Percentiles rank a stretch among this genome's conserved stretches.
phyloP scores from a whole-genome alignment of 2,113 vertebrate species.

The Nycticebus coucang region DNA sequence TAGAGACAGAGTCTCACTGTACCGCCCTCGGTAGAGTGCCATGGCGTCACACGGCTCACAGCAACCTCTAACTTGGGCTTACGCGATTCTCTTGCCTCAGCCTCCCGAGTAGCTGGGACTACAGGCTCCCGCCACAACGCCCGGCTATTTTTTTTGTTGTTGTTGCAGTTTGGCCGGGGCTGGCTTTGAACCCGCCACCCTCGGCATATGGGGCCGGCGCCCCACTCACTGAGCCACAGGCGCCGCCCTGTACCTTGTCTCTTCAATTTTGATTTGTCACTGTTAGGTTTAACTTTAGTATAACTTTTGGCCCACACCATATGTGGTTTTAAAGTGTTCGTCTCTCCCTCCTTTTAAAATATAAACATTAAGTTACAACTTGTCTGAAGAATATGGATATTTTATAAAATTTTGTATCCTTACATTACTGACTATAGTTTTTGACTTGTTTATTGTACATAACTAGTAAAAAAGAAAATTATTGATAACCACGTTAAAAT shows the following conservation, averaged over 20 bases:
- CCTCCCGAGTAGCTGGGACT: too few species aligned
- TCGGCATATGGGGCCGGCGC: too few species aligned
- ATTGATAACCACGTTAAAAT: conserved; percentile 4
- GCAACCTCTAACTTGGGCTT: too few species aligned
- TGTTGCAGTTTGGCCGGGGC: too few species aligned
- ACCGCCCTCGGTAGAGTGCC: too few species aligned
- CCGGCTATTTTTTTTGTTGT: too few species aligned
- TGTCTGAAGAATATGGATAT: background rate
- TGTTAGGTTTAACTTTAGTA: conserved; percentile 63
- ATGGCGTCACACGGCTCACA: too few species aligned
- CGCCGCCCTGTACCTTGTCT: conserved; percentile 21
- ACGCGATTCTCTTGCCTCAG: too few species aligned
- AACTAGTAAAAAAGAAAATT: conserved; percentile 8
- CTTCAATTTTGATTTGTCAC: conserved; percentile 65
- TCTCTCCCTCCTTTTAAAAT: conserved; percentile 33
- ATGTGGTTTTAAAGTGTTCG: conserved; percentile 53
- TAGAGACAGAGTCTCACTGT: too few species aligned
- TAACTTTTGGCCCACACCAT: conserved; percentile 41
- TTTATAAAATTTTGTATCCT: conserved; percentile 37
- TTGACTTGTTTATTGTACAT: background rate
- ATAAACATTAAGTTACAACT: conserved; percentile 3
- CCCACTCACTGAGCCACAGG: too few species aligned
- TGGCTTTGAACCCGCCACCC: too few species aligned
- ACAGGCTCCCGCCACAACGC: too few species aligned
- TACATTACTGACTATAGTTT: background rate